Evolutionary conservation across 1,140 invertebrate species (phyloP), one percentile per base, ranked within the genome.

Genomic region (Procambarus clarkii): DNA sequence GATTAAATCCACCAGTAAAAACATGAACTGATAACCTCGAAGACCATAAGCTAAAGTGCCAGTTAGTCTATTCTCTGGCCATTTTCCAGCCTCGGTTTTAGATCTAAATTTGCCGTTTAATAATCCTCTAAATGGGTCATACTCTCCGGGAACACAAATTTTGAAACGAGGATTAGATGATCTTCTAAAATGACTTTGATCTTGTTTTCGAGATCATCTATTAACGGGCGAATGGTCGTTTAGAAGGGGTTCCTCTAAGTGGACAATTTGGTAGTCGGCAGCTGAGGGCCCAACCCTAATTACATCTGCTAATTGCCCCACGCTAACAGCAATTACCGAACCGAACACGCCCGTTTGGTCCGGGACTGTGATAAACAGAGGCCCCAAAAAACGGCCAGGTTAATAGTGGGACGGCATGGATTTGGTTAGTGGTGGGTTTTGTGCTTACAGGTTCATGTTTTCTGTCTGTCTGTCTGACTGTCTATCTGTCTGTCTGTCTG

Each of bases 271-370:
- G 79, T 81, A 81, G 79, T 81, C 79, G 79, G 79, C 79, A 81
- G 79, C 79, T 81, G 79, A 54, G 54, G 21, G n/a, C 45, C 48
- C 46, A 45, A 54, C 48, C 79, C 79, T 81, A 81, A 81, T 81
- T 81, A 81, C 79, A 81, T 13, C 79, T 81, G 48, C 79, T 81
- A 81, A 81, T 81, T 81, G 79, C 79, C 79, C n/a, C 48, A 24
- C 79, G 79, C 79, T 81, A 81, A 81, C 79, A 81, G 46, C 79
- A 81, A 81, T 81, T 81, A 81, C 79, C 48, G 79, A 48, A 58
- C 79, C 79, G 48, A 81, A 81, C 79, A 81, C 54, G 79, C 79
- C 54, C 79, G 79, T 81, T 81, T 81, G 79, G 79, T 54, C 79
- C 69, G 69, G 79, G 15, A 24, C 79, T n/a, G 48, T 54, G 79